These are phyloP conservation scores for Borostomias antarcticus DNA, from an alignment of 2,797 vertebrate genomes.

Conservation along the genomic window DNA sequence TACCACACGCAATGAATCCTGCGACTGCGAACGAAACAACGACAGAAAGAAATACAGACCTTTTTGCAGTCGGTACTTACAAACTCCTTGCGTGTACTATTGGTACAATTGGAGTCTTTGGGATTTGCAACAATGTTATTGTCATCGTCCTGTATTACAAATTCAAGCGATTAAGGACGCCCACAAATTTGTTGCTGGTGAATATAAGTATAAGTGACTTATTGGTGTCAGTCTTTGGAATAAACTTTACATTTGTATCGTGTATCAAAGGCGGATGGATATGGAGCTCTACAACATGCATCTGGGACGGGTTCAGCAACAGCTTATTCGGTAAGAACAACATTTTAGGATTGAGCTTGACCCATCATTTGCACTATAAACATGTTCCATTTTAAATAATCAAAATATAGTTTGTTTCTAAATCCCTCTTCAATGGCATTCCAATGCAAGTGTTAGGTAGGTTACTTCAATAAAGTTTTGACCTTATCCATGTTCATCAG, in stretches of 20 bases:
- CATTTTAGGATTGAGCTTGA: background rate
- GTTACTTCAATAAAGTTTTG: too few species aligned
- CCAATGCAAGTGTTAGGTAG: too few species aligned
- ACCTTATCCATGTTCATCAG: too few species aligned
- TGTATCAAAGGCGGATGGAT: constrained; percentile 86
- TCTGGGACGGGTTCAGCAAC: constrained; percentile 94
- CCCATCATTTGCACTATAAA: background rate
- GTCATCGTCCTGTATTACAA: constrained; percentile 83
- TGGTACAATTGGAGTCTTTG: constrained; percentile 83
- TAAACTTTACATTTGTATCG: constrained; percentile 86
- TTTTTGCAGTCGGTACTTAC: constrained; percentile 83
- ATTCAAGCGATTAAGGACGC: constrained; percentile 85
- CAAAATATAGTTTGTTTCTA: background rate
- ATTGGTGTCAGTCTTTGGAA: constrained; percentile 84
- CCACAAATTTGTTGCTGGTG: constrained; percentile 83
- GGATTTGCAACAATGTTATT: constrained; percentile 85
- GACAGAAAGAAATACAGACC: constrained; percentile 48
- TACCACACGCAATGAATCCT: constrained; percentile 74
- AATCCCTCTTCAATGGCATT: too few species aligned
- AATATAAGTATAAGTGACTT: constrained; percentile 89
- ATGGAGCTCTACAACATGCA: constrained; percentile 84
- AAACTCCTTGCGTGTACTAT: constrained; percentile 84
- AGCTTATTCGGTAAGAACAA: constrained; percentile 87
- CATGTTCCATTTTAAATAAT: background rate
- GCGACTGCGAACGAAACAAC: constrained; percentile 66